These are phyloP conservation scores for Daubentonia madagascariensis DNA, from an alignment of 2,113 vertebrate genomes.

Conservation along the genomic window DNA sequence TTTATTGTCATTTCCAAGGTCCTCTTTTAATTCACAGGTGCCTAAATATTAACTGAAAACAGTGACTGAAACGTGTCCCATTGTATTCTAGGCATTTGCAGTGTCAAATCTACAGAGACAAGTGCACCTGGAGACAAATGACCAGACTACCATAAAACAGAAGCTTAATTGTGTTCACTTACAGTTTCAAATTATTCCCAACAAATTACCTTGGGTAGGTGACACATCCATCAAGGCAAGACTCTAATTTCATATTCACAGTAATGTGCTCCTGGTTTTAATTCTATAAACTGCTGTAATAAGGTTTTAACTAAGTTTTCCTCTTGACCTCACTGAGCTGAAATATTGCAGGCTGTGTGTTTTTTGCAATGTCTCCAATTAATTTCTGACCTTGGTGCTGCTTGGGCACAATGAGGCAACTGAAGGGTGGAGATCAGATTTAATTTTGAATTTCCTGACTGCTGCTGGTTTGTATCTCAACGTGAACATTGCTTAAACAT, in stretches of 20 bases:
- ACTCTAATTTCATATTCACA: conserved; percentile 58
- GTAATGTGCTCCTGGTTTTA: conserved; percentile 51
- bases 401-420: conserved; percentile 45
- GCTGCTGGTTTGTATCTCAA: conserved; percentile 56
- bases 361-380: conserved; percentile 65
- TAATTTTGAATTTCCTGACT: conserved; percentile 67
- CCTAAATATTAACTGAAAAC: not conserved
- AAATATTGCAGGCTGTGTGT: conserved; percentile 50
- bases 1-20: not conserved
- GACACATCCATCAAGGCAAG: conserved; percentile 52
- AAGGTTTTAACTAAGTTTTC: conserved; percentile 64
- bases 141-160: conserved; percentile 21
- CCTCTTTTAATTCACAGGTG: not conserved
- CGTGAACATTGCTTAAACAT: conserved; percentile 41
- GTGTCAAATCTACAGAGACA: not conserved
- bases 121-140: conserved; percentile 12
- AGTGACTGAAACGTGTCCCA: not conserved
- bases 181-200: conserved; percentile 57
- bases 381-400: conserved; percentile 71
- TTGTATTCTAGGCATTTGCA: not conserved
- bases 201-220: conserved; percentile 51
- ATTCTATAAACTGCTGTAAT: conserved; percentile 63
- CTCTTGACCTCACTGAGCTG: conserved; percentile 58
- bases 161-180: conserved; percentile 52
- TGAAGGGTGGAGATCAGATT: conserved; percentile 61